Evolutionary conservation across 2,797 vertebrate species (phyloP), one percentile per base, ranked within the genome.

Genomic region (Spinibarbus caldwelli): DNA sequence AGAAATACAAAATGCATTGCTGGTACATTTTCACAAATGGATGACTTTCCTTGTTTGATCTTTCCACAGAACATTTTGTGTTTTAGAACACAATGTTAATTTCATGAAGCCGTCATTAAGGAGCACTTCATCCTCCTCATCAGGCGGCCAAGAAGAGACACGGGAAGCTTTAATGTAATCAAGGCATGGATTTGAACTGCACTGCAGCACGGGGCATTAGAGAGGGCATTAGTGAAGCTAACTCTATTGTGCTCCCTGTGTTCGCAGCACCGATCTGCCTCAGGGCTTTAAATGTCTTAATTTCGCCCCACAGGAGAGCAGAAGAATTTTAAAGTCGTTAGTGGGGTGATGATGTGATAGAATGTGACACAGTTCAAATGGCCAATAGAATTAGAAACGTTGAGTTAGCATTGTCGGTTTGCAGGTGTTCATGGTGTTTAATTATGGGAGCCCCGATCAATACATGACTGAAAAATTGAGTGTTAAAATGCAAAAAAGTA

Each of bases 21-120:
- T 41, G 31, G 34, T 29, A 21, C n/a, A 72, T 31, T 14, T 76
- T 64, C 9, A 49, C 36, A 59, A 70, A 57, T 54, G 45, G 31
- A 84, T 57, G 45, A 54, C 45, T 41, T 68, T 73, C 31, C 23
- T 66, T 29, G 43, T 45, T 52, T 49, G 71, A 78, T 71, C 7
- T 52, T 81, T 47, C 76, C 79, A 21, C 57, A 14, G 31, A 89
- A 86, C 67, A 84, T 71, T 78, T 41, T 0, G 62, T 77, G 64
- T 67, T 76, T 19, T 29, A 14, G 78, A 90, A 90, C 80, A 86
- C 85, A 84, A 88, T 41, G 68, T 80, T 80, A 64, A 85, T 80
- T 91, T 92, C 86, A 79, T 41, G 77, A 86, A 14, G 38, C 59
- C 73, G 67, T 88, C 85, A 85, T 91, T 87, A 91, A 88, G 89